Percentiles rank a stretch among this genome's conserved stretches.
Conservation (phyloP, 2,797 vertebrate genomes). For the Dermochelys coriacea region DNA sequence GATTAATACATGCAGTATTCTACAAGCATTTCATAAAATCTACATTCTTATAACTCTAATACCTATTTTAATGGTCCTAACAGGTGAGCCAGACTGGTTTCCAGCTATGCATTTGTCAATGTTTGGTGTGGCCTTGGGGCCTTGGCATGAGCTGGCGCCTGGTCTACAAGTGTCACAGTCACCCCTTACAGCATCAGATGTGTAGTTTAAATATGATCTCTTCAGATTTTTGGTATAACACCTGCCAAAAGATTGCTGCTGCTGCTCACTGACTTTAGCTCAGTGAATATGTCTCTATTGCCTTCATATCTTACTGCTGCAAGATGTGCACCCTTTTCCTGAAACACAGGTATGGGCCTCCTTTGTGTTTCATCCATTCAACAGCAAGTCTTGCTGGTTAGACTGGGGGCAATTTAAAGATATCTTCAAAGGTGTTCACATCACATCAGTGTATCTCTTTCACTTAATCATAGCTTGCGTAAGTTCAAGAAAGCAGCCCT, state of each 20-base stretch:
- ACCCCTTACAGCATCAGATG: not conserved
- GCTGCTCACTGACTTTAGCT: not conserved
- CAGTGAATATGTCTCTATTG: not conserved
- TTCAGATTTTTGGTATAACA: not conserved
- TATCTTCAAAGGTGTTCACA: not conserved
- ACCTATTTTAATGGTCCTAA: not conserved
- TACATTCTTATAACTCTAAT: not conserved
- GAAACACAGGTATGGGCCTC: not conserved
- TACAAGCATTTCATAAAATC: not conserved
- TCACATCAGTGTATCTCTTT: not conserved
- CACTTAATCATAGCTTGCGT: conserved; percentile 9
- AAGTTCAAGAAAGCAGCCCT: not conserved
- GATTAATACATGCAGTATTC: not conserved
- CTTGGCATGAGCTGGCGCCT: not conserved
- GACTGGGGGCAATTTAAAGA: not conserved
- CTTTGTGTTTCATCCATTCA: not conserved
- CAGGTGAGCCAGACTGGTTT: not conserved
- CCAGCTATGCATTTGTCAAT: not conserved
- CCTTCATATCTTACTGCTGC: not conserved
- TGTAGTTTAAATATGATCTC: not conserved
- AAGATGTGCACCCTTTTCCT: not conserved
- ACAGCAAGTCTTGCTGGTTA: not conserved
- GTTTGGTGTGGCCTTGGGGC: not conserved
- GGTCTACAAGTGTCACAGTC: not conserved
- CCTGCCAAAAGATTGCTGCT: not conserved